Evolutionary conservation across 1,140 invertebrate species (phyloP).

Genomic region (Drosophila kepulauana): DNA sequence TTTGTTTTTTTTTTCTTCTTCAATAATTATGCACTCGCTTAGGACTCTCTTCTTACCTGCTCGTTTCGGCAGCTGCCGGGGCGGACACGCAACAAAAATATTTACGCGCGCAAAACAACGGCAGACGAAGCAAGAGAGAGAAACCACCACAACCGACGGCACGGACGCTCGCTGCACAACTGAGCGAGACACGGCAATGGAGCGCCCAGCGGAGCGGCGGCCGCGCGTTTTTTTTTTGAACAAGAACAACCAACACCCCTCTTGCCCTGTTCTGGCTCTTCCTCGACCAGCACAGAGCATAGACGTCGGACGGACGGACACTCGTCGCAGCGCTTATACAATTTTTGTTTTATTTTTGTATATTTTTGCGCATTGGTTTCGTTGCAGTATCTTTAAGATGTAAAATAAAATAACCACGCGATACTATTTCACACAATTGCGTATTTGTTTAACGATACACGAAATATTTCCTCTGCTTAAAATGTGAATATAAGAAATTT

Average conservation of each 20-base stretch:
- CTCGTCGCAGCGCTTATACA: slow-evolving; percentile 63
- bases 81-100: slow-evolving; percentile 52
- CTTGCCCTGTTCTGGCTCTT: slow-evolving; percentile 40
- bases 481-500: slow-evolving; percentile 60
- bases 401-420: slow-evolving; percentile 8
- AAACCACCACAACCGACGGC: slow-evolving; percentile 65
- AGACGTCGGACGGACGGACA: slow-evolving; percentile 35
- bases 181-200: slow-evolving; percentile 61
- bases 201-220: slow-evolving; percentile 70
- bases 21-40: slow-evolving; percentile 29
- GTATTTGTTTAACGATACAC: slow-evolving; percentile 23
- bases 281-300: slow-evolving; percentile 31
- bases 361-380: slow-evolving; percentile 37
- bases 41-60: slow-evolving; percentile 46
- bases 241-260: slow-evolving; percentile 60
- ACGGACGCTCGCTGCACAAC: slow-evolving; percentile 79
- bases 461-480: slow-evolving; percentile 50
- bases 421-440: slow-evolving; percentile 57
- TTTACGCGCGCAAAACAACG: slow-evolving; percentile 75
- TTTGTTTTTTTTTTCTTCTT: too few species aligned
- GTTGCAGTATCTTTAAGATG: slow-evolving; percentile 19
- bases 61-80: slow-evolving; percentile 41
- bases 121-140: slow-evolving; percentile 10
- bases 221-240: slow-evolving; percentile 60
- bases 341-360: slow-evolving; percentile 61